Conservation (phyloP, 2,888 invertebrate genomes). For the Gryllus longicercus region DNA sequence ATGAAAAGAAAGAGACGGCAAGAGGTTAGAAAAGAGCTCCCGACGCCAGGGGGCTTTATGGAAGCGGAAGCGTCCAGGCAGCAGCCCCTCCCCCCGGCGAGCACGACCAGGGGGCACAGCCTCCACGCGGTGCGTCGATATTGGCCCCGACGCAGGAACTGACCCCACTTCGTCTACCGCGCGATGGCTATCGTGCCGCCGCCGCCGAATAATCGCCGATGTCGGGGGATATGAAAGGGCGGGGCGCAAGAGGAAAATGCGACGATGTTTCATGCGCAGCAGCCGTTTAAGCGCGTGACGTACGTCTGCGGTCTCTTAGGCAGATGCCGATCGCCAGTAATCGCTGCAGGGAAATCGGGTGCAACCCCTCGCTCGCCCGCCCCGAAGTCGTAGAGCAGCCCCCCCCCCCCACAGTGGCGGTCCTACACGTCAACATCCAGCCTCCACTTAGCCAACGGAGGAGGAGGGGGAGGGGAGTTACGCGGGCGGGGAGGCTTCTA, state of each 20-base stretch:
- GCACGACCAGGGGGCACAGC: not conserved
- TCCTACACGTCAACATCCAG: too few relatives aligned
- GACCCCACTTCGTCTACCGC: not conserved
- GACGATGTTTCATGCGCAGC: not conserved
- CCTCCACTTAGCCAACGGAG: too few relatives aligned
- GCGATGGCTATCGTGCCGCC: not conserved
- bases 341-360: too few relatives aligned
- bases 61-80: not conserved
- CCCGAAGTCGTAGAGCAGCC: too few relatives aligned
- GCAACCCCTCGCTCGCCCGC: too few relatives aligned
- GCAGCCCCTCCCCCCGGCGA: not conserved
- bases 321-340: too few relatives aligned
- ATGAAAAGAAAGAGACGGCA: too few relatives aligned
- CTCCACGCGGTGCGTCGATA: not conserved
- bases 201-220: slow-evolving; percentile 2
- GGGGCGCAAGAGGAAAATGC: not conserved
- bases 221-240: not conserved
- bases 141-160: not conserved
- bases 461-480: too few relatives aligned
- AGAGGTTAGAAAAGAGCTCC: not conserved
- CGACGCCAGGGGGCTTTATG: not conserved
- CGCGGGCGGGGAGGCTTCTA: too few relatives aligned
- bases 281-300: not conserved
- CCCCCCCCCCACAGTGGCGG: too few relatives aligned
- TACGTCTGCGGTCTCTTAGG: not conserved